Evolutionary conservation across 2,797 vertebrate species (phyloP).

Genomic region (Champsocephalus gunnari): DNA sequence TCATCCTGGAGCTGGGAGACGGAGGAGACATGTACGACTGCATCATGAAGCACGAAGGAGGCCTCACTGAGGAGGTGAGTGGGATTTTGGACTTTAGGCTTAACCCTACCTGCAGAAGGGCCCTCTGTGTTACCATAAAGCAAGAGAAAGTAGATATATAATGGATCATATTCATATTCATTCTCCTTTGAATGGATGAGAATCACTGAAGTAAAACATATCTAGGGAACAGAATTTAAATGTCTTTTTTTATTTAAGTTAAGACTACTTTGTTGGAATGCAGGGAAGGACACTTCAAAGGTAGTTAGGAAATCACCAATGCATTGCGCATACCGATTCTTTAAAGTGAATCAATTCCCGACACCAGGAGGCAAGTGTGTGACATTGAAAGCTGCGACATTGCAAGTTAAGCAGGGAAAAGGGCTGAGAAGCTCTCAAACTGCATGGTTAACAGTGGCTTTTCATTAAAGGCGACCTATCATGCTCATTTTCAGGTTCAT

Average conservation of each 20-base stretch:
- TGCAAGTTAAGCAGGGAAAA: conserved; percentile 7
- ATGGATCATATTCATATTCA: not conserved
- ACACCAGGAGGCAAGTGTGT: conserved; percentile 24
- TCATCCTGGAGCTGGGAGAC: conserved; percentile 98
- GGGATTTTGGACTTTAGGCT: not conserved
- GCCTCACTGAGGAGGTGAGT: conserved; percentile 92
- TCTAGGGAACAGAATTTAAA: not conserved
- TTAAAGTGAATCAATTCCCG: conserved; percentile 45
- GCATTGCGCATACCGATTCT: conserved; percentile 20
- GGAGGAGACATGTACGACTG: conserved; percentile 99
- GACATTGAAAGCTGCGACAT: conserved; percentile 34
- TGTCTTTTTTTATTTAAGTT: not conserved
- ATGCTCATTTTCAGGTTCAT: no score
- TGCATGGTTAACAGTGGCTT: not conserved
- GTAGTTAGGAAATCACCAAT: conserved; percentile 25
- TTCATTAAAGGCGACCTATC: not conserved
- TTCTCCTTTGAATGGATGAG: not conserved
- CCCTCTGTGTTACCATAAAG: not conserved
- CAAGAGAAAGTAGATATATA: conserved; percentile 6
- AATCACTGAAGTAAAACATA: not conserved
- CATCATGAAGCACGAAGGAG: conserved; percentile 99
- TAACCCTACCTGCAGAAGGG: not conserved
- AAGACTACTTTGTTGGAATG: not conserved
- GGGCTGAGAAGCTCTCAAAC: not conserved
- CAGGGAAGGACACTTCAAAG: conserved; percentile 32